These are phyloP conservation scores for Sisyra nigra DNA, from an alignment of 2,888 invertebrate species.

Conservation along the genomic window DNA sequence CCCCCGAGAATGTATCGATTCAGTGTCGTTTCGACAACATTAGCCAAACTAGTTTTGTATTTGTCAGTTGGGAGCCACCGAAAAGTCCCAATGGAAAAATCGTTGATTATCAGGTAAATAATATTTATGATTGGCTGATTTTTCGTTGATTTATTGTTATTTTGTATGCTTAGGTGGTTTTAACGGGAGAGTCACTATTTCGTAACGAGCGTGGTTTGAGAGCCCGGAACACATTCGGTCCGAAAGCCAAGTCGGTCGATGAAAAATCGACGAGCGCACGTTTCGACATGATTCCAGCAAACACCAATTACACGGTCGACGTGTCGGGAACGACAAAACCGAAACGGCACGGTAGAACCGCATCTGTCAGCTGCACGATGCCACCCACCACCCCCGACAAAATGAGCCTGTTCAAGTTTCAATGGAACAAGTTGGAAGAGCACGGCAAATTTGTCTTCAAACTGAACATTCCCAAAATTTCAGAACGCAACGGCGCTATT, in stretches of 20 bases:
- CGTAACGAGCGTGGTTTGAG: slow-evolving; percentile 32
- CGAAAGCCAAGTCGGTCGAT: slow-evolving; percentile 40
- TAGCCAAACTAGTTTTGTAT: slow-evolving; percentile 41
- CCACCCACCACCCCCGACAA: slow-evolving; percentile 53
- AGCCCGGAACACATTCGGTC: slow-evolving; percentile 37
- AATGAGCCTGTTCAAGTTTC: slow-evolving; percentile 37
- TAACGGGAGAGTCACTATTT: slow-evolving; percentile 38
- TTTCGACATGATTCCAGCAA: slow-evolving; percentile 58
- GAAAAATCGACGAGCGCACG: slow-evolving; percentile 30
- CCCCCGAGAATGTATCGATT: slow-evolving; percentile 50
- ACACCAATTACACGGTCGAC: slow-evolving; percentile 68
- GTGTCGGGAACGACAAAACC: slow-evolving; percentile 64
- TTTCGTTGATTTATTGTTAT: slow-evolving; percentile 7
- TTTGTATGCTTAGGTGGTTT: slow-evolving; percentile 21
- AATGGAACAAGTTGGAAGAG: slow-evolving; percentile 45
- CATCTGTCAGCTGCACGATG: slow-evolving; percentile 47
- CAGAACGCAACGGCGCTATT: slow-evolving; percentile 74
- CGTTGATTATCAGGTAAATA: slow-evolving; percentile 52
- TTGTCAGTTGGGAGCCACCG: slow-evolving; percentile 59
- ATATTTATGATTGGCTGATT: background rate
- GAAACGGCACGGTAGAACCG: slow-evolving; percentile 53
- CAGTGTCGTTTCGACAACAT: slow-evolving; percentile 47
- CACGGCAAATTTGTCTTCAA: slow-evolving; percentile 57
- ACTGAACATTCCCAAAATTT: slow-evolving; percentile 55
- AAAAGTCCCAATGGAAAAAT: slow-evolving; percentile 61